Conservation (phyloP, 2,113 vertebrate species). For the Cyanoderma ruficeps region DNA sequence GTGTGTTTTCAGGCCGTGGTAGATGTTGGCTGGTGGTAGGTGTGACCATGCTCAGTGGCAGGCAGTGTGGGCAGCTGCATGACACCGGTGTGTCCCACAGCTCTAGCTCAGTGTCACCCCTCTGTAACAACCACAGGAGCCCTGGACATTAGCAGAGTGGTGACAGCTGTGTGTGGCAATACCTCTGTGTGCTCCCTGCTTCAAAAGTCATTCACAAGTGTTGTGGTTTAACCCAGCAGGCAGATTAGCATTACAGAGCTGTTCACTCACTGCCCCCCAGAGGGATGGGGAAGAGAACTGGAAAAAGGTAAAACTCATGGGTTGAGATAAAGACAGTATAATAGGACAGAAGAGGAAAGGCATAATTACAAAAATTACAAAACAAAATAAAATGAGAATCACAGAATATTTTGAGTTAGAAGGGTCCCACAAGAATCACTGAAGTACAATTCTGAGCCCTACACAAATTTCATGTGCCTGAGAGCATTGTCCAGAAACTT, state of each 20-base stretch:
- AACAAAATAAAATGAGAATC: neutral
- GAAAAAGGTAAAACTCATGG: neutral
- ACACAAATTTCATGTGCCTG: neutral
- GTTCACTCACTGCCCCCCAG: neutral
- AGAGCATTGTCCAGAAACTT: neutral
- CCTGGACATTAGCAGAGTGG: neutral
- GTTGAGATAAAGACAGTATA: neutral
- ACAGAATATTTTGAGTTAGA: neutral
- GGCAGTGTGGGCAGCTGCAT: neutral
- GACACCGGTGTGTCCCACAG: neutral
- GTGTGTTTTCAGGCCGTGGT: neutral
- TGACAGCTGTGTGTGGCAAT: neutral
- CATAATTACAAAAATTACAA: neutral
- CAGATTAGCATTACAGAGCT: neutral
- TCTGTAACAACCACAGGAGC: neutral
- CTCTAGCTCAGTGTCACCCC: neutral
- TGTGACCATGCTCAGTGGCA: rapidly evolving
- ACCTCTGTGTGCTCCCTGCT: neutral
- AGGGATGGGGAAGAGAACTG: neutral
- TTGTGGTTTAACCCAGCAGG: neutral
- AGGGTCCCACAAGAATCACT: neutral
- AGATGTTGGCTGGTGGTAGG: neutral
- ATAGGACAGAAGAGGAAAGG: neutral
- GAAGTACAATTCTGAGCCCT: rapidly evolving
- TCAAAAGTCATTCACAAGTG: neutral